These are phyloP conservation scores for Tiliqua scincoides DNA, from an alignment of 2,113 vertebrate species.

Conservation along the genomic window DNA sequence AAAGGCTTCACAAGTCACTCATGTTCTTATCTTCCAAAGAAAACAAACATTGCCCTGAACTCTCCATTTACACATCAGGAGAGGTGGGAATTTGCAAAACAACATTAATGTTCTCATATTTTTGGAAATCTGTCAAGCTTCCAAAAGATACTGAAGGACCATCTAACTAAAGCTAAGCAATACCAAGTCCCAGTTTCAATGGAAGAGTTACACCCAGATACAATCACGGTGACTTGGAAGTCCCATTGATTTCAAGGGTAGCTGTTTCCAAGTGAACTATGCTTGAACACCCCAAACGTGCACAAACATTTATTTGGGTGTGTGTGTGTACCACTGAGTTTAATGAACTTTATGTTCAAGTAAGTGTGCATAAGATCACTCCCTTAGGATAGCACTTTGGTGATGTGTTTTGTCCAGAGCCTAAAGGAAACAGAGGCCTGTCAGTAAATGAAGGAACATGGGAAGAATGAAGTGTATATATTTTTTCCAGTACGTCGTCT, in stretches of 20 bases:
- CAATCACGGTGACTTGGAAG: background rate
- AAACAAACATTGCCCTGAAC: too few species aligned
- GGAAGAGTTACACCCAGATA: background rate
- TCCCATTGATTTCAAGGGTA: background rate
- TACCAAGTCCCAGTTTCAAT: background rate
- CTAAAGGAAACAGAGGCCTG: background rate
- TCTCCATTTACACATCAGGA: too few species aligned
- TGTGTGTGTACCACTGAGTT: background rate
- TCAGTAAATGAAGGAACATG: background rate
- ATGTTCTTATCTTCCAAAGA: too few species aligned
- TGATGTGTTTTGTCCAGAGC: too few species aligned
- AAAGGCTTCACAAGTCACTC: too few species aligned
- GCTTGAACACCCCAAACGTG: background rate
- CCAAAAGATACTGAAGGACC: background rate
- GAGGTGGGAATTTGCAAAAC: too few species aligned
- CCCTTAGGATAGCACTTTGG: background rate
- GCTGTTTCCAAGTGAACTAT: background rate
- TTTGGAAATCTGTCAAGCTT: background rate
- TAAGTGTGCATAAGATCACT: background rate
- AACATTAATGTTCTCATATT: too few species aligned
- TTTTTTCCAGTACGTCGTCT: constrained; percentile 20
- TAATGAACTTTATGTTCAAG: background rate
- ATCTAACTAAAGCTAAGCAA: background rate
- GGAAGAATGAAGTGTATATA: background rate
- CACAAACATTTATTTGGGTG: too few species aligned